These are phyloP conservation scores for Cygnus buccinator DNA, from an alignment of 2,113 vertebrate species.

Conservation along the genomic window DNA sequence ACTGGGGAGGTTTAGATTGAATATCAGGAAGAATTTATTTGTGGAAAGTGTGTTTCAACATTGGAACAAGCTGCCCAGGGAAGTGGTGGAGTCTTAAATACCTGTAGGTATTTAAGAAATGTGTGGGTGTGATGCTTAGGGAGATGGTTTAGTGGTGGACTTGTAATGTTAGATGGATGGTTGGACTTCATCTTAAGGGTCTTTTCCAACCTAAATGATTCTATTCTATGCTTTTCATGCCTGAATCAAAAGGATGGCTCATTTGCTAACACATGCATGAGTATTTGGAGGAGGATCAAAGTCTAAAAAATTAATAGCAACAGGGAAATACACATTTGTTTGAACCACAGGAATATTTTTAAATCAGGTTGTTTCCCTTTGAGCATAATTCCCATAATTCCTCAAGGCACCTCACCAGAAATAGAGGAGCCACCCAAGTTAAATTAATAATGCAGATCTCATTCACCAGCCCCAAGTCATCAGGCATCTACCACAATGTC, in stretches of 20 bases:
- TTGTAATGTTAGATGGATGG: background rate
- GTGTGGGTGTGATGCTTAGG: background rate
- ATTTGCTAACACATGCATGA: fast-evolving
- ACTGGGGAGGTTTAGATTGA: too few relatives aligned
- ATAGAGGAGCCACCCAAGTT: background rate
- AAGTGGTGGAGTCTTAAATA: too few relatives aligned
- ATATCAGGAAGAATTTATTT: too few relatives aligned
- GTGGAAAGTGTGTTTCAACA: too few relatives aligned
- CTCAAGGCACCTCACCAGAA: background rate
- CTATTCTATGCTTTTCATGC: background rate
- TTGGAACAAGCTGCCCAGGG: too few relatives aligned
- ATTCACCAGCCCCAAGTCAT: background rate
- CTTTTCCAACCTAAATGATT: background rate
- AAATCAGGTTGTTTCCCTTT: background rate
- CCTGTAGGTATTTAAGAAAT: background rate
- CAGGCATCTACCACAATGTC: fast-evolving
- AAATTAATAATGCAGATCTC: background rate
- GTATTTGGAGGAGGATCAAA: conserved; percentile 2
- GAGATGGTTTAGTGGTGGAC: background rate
- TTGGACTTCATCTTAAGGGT: background rate
- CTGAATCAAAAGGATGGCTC: background rate
- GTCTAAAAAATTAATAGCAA: conserved; percentile 11
- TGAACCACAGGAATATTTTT: background rate
- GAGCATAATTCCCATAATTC: background rate
- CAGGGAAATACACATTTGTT: background rate